Evolutionary conservation across 2,797 vertebrate genomes (phyloP).

Genomic region (Sebastes taczanowskii): DNA sequence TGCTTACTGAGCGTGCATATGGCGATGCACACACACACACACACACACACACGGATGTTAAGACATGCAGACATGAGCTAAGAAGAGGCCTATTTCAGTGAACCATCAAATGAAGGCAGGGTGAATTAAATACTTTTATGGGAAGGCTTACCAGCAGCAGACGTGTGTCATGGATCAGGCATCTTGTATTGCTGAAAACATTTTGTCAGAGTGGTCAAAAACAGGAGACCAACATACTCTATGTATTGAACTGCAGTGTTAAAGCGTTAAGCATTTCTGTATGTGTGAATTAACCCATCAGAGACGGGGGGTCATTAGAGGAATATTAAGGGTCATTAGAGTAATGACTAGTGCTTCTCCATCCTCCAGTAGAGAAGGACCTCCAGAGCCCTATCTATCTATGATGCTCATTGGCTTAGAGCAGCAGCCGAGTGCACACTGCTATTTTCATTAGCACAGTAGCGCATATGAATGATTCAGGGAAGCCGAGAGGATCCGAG

Average conservation of each 20-base stretch:
- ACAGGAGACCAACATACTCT: not conserved
- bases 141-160: conserved; percentile 26
- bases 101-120: conserved; percentile 62
- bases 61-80: conserved; percentile 23
- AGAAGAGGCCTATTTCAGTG: conserved; percentile 38
- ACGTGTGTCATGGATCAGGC: conserved; percentile 19
- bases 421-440: conserved; percentile 29
- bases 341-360: conserved; percentile 39
- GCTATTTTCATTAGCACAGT: conserved; percentile 61
- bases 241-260: not conserved
- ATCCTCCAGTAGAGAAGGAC: conserved; percentile 37
- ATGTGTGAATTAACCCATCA: conserved; percentile 15
- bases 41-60: not conserved
- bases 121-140: conserved; percentile 22
- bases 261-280: not conserved
- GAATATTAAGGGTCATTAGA: conserved; percentile 55
- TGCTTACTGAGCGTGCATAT: conserved; percentile 19
- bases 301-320: conserved; percentile 10
- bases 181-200: not conserved
- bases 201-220: not conserved
- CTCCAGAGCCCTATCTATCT: conserved; percentile 31
- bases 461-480: conserved; percentile 69
- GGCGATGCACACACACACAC: not conserved
- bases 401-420: conserved; percentile 26
- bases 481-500: conserved; percentile 41